Conservation (phyloP, 2,797 vertebrate genomes). For the Bufotes viridis region DNA sequence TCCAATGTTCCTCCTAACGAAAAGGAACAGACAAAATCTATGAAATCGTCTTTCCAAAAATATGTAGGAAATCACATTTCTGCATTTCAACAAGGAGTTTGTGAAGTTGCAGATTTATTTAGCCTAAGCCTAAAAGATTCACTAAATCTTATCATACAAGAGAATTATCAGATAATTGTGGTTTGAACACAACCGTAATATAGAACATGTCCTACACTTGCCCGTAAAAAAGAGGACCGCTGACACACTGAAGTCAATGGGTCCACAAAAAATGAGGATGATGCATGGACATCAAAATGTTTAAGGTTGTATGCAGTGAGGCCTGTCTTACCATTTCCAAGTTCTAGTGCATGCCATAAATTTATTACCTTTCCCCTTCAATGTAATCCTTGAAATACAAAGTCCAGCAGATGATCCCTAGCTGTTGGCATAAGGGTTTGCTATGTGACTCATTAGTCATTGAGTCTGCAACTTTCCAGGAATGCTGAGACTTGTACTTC, state of each 20-base stretch:
- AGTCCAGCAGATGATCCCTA: not conserved
- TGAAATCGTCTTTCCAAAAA: conserved; percentile 39
- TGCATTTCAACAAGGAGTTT: conserved; percentile 27
- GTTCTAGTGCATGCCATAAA: not conserved
- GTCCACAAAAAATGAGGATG: too few species aligned
- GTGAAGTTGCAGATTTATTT: not conserved
- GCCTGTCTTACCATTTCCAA: not conserved
- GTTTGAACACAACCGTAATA: not conserved
- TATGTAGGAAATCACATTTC: conserved; percentile 33
- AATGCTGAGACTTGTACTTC: too few species aligned
- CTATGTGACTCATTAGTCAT: too few species aligned
- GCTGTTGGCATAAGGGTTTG: not conserved
- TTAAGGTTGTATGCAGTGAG: too few species aligned
- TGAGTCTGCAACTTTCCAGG: too few species aligned
- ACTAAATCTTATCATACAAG: not conserved
- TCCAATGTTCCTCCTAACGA: conserved; percentile 51
- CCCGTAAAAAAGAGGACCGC: too few species aligned
- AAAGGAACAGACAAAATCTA: conserved; percentile 37
- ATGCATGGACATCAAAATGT: too few species aligned
- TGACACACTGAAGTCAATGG: too few species aligned
- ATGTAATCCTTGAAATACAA: not conserved
- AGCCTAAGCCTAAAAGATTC: not conserved
- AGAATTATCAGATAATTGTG: not conserved
- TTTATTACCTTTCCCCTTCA: not conserved
- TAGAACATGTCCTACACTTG: too few species aligned